phyloP scores from a whole-genome alignment of 2,113 vertebrate genomes.

The Athene noctua region DNA sequence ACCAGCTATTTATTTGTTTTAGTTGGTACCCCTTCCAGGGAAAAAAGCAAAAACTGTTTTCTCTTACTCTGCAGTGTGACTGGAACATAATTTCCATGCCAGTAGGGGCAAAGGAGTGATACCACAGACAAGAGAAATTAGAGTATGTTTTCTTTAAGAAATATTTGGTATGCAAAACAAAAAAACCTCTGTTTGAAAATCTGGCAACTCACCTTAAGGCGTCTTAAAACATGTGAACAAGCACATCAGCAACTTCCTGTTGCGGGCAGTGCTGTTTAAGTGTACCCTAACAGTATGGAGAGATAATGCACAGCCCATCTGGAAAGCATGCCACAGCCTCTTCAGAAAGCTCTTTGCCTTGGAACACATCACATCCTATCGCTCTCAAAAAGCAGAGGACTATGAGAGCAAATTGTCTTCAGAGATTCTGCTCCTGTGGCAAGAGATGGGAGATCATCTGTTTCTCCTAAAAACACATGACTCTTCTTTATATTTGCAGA shows the following conservation, averaged over 20 bases:
- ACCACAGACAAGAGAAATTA: background rate
- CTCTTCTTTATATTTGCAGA: background rate
- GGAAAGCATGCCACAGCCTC: constrained; percentile 1
- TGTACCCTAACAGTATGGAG: background rate
- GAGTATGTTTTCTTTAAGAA: constrained; percentile 39
- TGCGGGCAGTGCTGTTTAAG: constrained; percentile 4
- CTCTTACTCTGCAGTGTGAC: background rate
- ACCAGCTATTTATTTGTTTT: background rate
- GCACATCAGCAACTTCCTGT: constrained; percentile 31
- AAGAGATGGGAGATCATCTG: background rate
- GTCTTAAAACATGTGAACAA: background rate
- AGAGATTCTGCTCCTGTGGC: background rate
- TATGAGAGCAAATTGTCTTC: background rate
- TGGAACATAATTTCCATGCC: background rate
- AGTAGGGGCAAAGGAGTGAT: background rate
- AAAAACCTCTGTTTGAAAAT: constrained; percentile 19
- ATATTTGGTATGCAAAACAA: constrained; percentile 7
- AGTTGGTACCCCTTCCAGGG: background rate
- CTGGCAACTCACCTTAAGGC: constrained; percentile 44
- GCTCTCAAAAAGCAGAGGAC: background rate
- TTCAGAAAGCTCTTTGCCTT: constrained; percentile 30
- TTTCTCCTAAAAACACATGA: background rate
- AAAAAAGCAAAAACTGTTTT: background rate
- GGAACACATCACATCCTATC: background rate
- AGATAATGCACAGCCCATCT: constrained; percentile 34